These are phyloP conservation scores for Leontopithecus rosalia DNA, from an alignment of 2,797 vertebrate species.

Conservation along the genomic window DNA sequence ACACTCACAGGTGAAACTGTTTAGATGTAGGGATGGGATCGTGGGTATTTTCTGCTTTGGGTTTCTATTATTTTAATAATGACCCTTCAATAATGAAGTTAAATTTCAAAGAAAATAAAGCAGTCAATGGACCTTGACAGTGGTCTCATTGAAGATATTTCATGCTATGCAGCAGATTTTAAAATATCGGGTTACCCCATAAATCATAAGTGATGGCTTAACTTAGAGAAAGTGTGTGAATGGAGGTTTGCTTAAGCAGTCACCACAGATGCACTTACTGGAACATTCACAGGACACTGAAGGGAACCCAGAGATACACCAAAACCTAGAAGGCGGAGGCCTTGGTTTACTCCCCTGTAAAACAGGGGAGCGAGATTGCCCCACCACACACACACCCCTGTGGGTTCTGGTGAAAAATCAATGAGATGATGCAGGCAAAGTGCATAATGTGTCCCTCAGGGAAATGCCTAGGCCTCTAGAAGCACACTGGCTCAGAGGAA, in stretches of 20 bases:
- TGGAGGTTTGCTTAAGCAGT: not conserved
- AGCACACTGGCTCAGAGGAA: not conserved
- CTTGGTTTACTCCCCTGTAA: not conserved
- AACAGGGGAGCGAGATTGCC: too few species aligned
- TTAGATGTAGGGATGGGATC: not conserved
- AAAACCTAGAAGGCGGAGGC: not conserved
- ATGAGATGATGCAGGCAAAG: rapidly evolving
- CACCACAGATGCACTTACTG: too few species aligned
- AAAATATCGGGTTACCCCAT: not conserved
- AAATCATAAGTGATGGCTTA: not conserved
- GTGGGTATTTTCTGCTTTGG: not conserved
- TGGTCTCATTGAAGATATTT: not conserved
- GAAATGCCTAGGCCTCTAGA: not conserved
- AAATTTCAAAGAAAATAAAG: slow-evolving; percentile 27
- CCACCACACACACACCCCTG: not conserved
- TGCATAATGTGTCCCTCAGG: rapidly evolving
- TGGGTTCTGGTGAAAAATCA: not conserved
- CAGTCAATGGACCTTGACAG: not conserved
- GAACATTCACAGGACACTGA: not conserved
- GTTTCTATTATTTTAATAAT: slow-evolving; percentile 9
- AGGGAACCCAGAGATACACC: not conserved
- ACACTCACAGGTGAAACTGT: not conserved
- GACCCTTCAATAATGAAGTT: not conserved
- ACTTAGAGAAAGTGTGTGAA: not conserved
- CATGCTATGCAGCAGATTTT: not conserved